phyloP scores from a whole-genome alignment of 2,113 vertebrate genomes.

The Telmatochromis sp. region DNA sequence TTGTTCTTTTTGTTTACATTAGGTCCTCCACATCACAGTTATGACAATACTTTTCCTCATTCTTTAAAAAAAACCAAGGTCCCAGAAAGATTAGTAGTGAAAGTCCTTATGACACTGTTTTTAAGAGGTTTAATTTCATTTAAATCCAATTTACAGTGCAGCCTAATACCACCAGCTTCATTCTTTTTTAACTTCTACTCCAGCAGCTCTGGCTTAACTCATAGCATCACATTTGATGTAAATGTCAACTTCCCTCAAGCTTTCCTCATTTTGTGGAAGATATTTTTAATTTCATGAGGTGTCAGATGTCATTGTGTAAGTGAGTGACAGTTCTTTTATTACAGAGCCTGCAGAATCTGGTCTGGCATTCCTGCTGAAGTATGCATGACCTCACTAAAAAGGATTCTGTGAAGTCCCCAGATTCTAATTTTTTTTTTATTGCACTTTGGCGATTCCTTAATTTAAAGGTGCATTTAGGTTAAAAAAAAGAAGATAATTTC shows the following conservation, averaged over 20 bases:
- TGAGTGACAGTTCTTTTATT: not conserved
- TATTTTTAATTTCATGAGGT: not conserved
- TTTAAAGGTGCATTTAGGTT: not conserved
- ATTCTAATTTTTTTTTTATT: not conserved
- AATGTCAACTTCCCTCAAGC: not conserved
- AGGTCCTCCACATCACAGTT: not conserved
- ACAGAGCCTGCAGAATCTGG: not conserved
- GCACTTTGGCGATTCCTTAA: not conserved
- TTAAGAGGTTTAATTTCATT: not conserved
- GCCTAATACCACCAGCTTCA: not conserved
- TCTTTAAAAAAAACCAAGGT: not conserved
- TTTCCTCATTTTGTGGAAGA: not conserved
- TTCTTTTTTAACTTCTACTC: not conserved
- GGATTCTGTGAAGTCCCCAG: not conserved
- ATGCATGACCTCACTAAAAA: not conserved
- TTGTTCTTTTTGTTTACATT: not conserved
- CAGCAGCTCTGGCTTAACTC: not conserved
- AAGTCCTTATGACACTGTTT: not conserved
- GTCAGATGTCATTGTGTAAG: not conserved
- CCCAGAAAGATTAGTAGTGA: not conserved
- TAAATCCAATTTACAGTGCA: not conserved
- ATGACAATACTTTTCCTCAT: not conserved
- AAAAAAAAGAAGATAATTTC: not conserved
- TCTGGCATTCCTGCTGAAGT: not conserved
- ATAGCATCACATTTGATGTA: not conserved